These are phyloP conservation scores for Ophthalmolycus amberensis DNA, from an alignment of 2,113 vertebrate species.

Conservation along the genomic window DNA sequence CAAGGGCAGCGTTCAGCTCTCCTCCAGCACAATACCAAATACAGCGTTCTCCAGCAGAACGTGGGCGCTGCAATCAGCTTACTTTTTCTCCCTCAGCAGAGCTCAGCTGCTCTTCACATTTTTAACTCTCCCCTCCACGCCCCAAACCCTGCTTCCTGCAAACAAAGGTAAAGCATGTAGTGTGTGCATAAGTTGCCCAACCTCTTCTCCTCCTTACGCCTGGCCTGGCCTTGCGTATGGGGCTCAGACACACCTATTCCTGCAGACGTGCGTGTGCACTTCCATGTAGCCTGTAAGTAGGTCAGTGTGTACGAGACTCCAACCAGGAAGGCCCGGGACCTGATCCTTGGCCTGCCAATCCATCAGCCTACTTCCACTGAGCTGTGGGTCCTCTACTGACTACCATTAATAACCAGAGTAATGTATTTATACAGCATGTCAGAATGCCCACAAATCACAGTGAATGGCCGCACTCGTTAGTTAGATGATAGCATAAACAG, in stretches of 20 bases:
- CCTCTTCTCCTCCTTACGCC: conserved; percentile 32
- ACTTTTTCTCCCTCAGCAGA: conserved; percentile 63
- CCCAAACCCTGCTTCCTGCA: conserved; percentile 60
- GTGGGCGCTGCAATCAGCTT: conserved; percentile 71
- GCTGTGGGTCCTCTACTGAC: neutral
- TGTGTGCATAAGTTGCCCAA: conserved; percentile 46
- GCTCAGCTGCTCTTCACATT: conserved; percentile 73
- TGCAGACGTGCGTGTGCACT: conserved; percentile 59
- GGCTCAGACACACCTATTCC: conserved; percentile 66
- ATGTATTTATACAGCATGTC: neutral
- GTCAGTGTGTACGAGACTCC: conserved; percentile 62
- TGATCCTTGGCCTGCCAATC: conserved; percentile 34
- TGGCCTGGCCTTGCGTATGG: conserved; percentile 53
- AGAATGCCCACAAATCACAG: neutral
- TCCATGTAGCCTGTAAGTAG: conserved; percentile 62
- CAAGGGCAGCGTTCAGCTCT: conserved; percentile 77
- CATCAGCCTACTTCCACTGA: conserved; percentile 7
- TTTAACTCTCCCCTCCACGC: conserved; percentile 61
- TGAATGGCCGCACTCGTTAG: neutral
- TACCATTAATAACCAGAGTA: neutral
- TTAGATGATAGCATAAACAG: neutral
- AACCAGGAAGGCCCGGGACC: conserved; percentile 35
- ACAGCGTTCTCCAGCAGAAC: conserved; percentile 67
- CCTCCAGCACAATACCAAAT: conserved; percentile 76
- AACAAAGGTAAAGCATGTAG: conserved; percentile 65